Percentiles rank a stretch among this genome's conserved stretches.
Conservation (phyloP, 2,888 invertebrate species). For the Lochmaea crataegi region DNA sequence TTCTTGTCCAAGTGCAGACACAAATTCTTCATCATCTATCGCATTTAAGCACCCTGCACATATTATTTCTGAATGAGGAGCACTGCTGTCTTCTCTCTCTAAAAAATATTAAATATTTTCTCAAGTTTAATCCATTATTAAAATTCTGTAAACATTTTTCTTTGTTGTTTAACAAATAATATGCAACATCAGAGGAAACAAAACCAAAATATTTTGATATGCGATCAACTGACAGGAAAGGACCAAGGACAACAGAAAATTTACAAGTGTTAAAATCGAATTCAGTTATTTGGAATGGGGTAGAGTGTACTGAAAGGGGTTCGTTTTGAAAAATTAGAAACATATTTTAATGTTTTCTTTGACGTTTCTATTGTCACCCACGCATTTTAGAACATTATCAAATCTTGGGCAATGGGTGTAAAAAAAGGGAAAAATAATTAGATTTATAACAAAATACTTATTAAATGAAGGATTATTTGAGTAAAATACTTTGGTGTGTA, state of each 20-base stretch:
- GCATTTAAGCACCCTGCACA: conserved; percentile 83
- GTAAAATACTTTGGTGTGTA: not conserved
- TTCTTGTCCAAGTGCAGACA: conserved; percentile 84
- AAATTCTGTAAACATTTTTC: too few relatives aligned
- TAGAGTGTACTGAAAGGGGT: not conserved
- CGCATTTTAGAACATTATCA: conserved; percentile 25
- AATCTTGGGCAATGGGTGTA: conserved; percentile 21
- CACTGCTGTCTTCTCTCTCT: conserved; percentile 37
- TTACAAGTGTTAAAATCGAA: not conserved
- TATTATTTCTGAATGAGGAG: conserved; percentile 42
- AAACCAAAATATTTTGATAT: conserved; percentile 20
- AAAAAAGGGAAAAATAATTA: conserved; percentile 12
- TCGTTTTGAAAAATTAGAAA: conserved; percentile 24
- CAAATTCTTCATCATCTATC: conserved; percentile 80
- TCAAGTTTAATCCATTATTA: too few relatives aligned
- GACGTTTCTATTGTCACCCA: conserved; percentile 29
- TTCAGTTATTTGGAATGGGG: not conserved
- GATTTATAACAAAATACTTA: not conserved
- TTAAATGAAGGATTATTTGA: not conserved
- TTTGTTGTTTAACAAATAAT: conserved; percentile 13
- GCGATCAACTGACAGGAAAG: conserved; percentile 11
- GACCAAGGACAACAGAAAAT: conserved; percentile 16
- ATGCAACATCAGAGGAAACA: not conserved
- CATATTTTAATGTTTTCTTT: conserved; percentile 27
- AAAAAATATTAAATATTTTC: conserved; percentile 12